A percentile compares a stretch with the other conserved stretches of the same genome.
Evolutionary conservation across 2,797 vertebrate species (phyloP).

Genomic region (Eutrigla gurnardus): DNA sequence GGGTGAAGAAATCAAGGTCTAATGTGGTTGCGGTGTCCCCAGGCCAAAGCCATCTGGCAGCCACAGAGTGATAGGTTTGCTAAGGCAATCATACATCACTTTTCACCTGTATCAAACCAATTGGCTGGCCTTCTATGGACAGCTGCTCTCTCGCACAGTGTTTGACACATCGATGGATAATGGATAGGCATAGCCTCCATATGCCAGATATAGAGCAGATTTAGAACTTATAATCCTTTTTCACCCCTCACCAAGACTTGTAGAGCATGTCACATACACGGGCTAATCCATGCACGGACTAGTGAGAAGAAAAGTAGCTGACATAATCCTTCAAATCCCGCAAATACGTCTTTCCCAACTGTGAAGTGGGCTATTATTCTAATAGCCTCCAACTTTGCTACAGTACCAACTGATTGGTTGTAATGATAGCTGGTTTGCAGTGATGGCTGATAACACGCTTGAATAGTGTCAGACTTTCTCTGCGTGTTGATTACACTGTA

Average conservation of each 20-base stretch:
- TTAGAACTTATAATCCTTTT: slow-evolving; percentile 65
- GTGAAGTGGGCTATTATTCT: slow-evolving; percentile 63
- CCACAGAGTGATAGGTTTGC: slow-evolving; percentile 75
- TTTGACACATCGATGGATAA: slow-evolving; percentile 81
- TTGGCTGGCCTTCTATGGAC: slow-evolving; percentile 78
- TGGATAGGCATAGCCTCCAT: slow-evolving; percentile 72
- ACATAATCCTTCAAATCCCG: slow-evolving; percentile 66
- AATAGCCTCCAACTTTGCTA: slow-evolving; percentile 54
- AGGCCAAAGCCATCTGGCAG: slow-evolving; percentile 73
- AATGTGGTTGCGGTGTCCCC: slow-evolving; percentile 68
- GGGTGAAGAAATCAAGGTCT: slow-evolving; percentile 74
- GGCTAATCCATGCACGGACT: slow-evolving; percentile 68
- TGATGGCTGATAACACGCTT: slow-evolving; percentile 42
- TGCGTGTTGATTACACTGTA: slow-evolving; percentile 4
- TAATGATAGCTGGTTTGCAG: slow-evolving; percentile 51
- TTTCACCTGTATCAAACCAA: slow-evolving; percentile 82
- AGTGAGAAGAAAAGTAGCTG: slow-evolving; percentile 62
- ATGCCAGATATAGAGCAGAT: slow-evolving; percentile 67
- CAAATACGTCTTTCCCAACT: not conserved
- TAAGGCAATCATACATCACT: slow-evolving; percentile 81
- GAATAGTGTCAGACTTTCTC: slow-evolving; percentile 19
- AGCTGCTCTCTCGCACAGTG: slow-evolving; percentile 75
- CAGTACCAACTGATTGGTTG: slow-evolving; percentile 44
- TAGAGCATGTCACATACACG: slow-evolving; percentile 65
- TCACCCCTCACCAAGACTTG: slow-evolving; percentile 59